These are phyloP conservation scores for Drosophila ambigua DNA, from an alignment of 1,140 invertebrate species.

Conservation along the genomic window DNA sequence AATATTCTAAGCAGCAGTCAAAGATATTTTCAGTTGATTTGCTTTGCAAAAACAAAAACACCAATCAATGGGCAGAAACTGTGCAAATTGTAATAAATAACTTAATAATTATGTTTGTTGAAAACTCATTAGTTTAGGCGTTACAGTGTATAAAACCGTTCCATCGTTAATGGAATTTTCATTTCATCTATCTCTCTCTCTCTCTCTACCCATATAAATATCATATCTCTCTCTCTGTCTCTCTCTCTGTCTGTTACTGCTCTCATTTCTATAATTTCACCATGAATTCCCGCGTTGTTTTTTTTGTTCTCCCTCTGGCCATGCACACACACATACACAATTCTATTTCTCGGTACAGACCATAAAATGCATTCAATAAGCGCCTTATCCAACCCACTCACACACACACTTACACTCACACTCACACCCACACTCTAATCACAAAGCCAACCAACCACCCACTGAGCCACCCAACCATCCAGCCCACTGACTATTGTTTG, in stretches of 20 bases:
- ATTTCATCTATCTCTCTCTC: conserved; percentile 25
- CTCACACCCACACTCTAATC: conserved; percentile 15
- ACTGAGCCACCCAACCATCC: conserved; percentile 1
- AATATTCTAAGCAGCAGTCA: conserved; percentile 9
- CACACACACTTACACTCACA: conserved; percentile 12
- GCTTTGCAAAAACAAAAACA: conserved; percentile 29
- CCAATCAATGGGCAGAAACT: conserved; percentile 41
- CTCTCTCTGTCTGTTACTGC: conserved; percentile 11
- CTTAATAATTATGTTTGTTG: conserved; percentile 53
- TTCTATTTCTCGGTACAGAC: conserved; percentile 30
- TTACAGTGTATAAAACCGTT: conserved; percentile 79
- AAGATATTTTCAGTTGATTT: conserved; percentile 61
- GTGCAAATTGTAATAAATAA: conserved; percentile 83
- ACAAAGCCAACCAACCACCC: conserved; percentile 14
- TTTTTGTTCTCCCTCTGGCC: conserved; percentile 27
- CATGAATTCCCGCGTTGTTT: conserved; percentile 48
- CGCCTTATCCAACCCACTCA: conserved; percentile 46
- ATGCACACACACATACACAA: conserved; percentile 19
- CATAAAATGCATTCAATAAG: conserved; percentile 57
- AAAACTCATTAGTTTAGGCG: conserved; percentile 76
- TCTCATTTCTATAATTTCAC: conserved; percentile 52
- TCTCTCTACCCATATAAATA: neutral
- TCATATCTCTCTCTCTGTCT: conserved; percentile 6
- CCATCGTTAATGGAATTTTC: conserved; percentile 54
- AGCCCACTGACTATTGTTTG: conserved; percentile 52